These are phyloP conservation scores for Drosophila macrospina DNA, from an alignment of 2,888 invertebrate genomes.

Conservation along the genomic window DNA sequence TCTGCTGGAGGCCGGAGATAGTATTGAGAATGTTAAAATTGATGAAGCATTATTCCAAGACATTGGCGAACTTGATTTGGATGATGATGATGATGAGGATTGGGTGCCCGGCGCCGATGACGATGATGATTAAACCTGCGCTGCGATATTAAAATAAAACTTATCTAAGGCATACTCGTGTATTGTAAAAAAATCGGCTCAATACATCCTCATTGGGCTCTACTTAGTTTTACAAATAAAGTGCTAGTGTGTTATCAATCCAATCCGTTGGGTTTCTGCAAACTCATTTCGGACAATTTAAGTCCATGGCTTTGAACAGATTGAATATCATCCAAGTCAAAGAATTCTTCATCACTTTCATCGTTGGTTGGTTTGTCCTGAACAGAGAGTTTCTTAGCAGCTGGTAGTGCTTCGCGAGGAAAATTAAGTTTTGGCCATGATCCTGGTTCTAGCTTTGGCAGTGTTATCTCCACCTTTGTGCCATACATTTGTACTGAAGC, in stretches of 20 bases:
- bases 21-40: constrained; percentile 90
- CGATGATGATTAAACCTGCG: constrained; percentile 58
- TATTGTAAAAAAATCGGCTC: constrained; percentile 42
- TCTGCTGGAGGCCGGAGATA: constrained; percentile 92
- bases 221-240: constrained; percentile 55
- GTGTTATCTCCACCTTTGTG: constrained; percentile 96
- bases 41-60: constrained; percentile 97
- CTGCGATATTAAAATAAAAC: constrained; percentile 41
- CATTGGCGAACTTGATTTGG: constrained; percentile 91
- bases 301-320: constrained; percentile 76
- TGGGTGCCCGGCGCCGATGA: constrained; percentile 87
- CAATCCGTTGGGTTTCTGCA: constrained; percentile 61
- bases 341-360: constrained; percentile 87
- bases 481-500: constrained; percentile 92
- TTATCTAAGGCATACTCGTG: constrained; percentile 58
- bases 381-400: constrained; percentile 31
- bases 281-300: constrained; percentile 74
- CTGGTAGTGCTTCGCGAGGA: constrained; percentile 85
- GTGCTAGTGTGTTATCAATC: constrained; percentile 64
- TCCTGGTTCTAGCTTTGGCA: constrained; percentile 94
- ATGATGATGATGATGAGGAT: constrained; percentile 87
- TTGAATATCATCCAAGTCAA: constrained; percentile 91
- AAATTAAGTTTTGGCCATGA: constrained; percentile 92
- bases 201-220: constrained; percentile 14
- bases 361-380: constrained; percentile 27